Conservation (phyloP, 1,140 invertebrate species). For the Euura saliciscinereae region DNA sequence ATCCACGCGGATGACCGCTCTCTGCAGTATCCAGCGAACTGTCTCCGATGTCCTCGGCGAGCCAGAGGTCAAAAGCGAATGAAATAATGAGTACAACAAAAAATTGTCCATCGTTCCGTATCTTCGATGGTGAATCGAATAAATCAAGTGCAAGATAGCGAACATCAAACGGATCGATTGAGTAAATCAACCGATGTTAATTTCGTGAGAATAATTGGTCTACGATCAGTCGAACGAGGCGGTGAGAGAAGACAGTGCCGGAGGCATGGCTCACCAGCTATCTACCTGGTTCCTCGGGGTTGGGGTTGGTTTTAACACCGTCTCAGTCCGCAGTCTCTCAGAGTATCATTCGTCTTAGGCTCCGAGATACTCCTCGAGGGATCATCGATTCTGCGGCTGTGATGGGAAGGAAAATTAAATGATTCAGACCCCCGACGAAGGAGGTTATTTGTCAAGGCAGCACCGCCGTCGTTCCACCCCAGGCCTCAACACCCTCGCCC, state of each 20-base stretch:
- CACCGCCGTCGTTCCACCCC: not conserved
- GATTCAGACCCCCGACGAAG: constrained; percentile 56
- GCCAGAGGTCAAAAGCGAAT: too few species aligned
- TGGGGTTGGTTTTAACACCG: too few species aligned
- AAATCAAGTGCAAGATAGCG: too few species aligned
- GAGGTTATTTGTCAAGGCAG: constrained; percentile 57
- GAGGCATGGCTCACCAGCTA: constrained; percentile 35
- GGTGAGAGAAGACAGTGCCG: constrained; percentile 51
- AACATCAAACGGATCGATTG: constrained; percentile 23
- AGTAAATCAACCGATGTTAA: constrained; percentile 37
- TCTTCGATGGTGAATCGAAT: too few species aligned
- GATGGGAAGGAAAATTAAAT: constrained; percentile 59
- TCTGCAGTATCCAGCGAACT: not conserved
- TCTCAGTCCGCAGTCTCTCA: not conserved
- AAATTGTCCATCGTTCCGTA: too few species aligned
- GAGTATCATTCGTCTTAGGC: constrained; percentile 55
- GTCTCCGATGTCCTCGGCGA: not conserved
- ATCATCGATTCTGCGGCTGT: constrained; percentile 56
- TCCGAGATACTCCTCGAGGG: constrained; percentile 51
- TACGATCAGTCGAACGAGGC: constrained; percentile 47
- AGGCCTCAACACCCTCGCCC: not conserved
- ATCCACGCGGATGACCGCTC: not conserved
- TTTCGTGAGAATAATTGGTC: constrained; percentile 56
- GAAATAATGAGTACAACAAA: too few species aligned
- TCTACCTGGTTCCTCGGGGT: too few species aligned